These are phyloP conservation scores for Epirrita christyi DNA, from an alignment of 2,888 invertebrate genomes.

Conservation along the genomic window DNA sequence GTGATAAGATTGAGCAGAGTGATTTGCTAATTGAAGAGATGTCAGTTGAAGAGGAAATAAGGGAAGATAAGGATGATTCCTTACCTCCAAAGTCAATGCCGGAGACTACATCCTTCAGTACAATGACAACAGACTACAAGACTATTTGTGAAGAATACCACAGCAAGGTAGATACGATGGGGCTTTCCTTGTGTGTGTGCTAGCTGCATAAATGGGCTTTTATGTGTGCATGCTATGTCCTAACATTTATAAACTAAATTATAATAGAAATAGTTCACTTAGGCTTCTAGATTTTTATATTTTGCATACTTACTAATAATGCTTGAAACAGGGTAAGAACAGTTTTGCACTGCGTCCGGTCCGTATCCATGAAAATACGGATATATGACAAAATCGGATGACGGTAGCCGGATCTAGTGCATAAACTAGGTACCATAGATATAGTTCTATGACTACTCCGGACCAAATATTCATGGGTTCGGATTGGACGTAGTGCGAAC, in stretches of 20 bases:
- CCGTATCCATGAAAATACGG: too few species aligned
- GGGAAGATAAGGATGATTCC: conserved; percentile 54
- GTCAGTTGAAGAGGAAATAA: conserved; percentile 61
- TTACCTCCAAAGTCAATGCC: conserved; percentile 68
- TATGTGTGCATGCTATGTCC: not conserved
- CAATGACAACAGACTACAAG: conserved; percentile 89
- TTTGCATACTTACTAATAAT: not conserved
- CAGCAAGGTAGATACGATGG: conserved; percentile 82
- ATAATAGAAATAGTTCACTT: too few species aligned
- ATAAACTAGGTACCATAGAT: too few species aligned
- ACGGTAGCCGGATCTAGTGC: too few species aligned
- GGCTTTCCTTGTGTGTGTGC: not conserved
- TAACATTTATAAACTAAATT: too few species aligned
- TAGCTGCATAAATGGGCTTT: not conserved
- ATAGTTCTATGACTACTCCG: too few species aligned
- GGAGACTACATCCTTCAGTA: conserved; percentile 79
- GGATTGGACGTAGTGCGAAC: too few species aligned
- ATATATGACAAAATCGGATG: too few species aligned
- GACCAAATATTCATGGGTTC: too few species aligned
- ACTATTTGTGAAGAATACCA: conserved; percentile 89
- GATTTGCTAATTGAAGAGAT: conserved; percentile 74
- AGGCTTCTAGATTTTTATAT: not conserved
- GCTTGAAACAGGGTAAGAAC: too few species aligned
- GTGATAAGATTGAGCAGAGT: conserved; percentile 66
- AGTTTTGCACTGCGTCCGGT: too few species aligned